Conservation (phyloP, 2,888 invertebrate genomes). For the Gisinianus flammeolus region DNA sequence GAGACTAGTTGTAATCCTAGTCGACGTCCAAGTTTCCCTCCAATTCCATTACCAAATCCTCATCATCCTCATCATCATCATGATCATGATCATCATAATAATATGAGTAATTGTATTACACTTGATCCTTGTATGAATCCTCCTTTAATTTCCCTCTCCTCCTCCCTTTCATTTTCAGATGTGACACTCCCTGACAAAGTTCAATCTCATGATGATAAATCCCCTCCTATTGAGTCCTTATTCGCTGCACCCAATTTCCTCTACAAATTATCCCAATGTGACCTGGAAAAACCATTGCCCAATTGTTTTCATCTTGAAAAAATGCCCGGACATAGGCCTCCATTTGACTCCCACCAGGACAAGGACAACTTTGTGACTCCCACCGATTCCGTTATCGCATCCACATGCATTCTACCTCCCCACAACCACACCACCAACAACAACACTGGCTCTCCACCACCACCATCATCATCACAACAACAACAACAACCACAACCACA, state of each 20-base stretch:
- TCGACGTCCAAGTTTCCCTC: not conserved
- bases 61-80: not conserved
- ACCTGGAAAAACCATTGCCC: conserved; percentile 37
- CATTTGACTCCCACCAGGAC: conserved; percentile 25
- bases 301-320: conserved; percentile 40
- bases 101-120: not conserved
- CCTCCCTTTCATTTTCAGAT: not conserved
- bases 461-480: not conserved
- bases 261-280: conserved; percentile 32
- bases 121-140: not conserved
- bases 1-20: not conserved
- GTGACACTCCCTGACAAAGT: not conserved
- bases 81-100: not conserved
- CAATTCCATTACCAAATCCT: not conserved
- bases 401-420: not conserved
- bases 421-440: not conserved
- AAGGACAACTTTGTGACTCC: conserved; percentile 38
- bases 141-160: not conserved
- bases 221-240: conserved; percentile 26
- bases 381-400: conserved; percentile 23
- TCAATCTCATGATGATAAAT: not conserved
- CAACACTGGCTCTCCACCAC: not conserved
- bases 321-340: conserved; percentile 30
- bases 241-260: conserved; percentile 31
- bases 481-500: conserved; percentile 10